A percentile compares a stretch with the other conserved stretches of the same genome.
Conservation (phyloP, 2,113 vertebrate species). For the Cynopterus brachyotis region DNA sequence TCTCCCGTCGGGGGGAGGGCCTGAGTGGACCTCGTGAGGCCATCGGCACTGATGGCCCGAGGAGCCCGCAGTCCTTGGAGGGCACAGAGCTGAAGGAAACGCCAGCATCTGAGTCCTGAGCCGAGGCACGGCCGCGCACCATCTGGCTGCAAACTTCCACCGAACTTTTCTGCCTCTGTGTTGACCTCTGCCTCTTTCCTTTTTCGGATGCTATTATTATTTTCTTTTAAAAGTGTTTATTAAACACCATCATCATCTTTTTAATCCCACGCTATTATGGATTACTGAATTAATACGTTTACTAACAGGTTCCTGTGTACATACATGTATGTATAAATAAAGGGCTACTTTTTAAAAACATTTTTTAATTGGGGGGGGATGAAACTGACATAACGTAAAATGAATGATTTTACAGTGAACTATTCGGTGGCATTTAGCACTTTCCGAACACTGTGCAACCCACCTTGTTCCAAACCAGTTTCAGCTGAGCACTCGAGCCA, state of each 20-base stretch:
- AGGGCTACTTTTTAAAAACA: background rate
- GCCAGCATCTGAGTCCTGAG: background rate
- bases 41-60: background rate
- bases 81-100: background rate
- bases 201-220: background rate
- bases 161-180: background rate
- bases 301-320: background rate
- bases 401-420: background rate
- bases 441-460: background rate
- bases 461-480: background rate
- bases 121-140: background rate
- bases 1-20: background rate
- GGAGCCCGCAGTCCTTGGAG: background rate
- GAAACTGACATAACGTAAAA: background rate
- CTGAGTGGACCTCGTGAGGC: background rate
- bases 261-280: background rate
- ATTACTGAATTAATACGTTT: slow-evolving; percentile 37
- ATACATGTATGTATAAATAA: background rate
- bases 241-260: background rate
- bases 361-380: background rate
- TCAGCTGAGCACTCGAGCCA: background rate
- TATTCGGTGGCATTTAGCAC: background rate
- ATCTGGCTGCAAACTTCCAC: background rate
- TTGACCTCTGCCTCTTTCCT: background rate
- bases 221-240: background rate